phyloP scores from a whole-genome alignment of 23 tunicate genomes.

The Ascidia mentula region DNA sequence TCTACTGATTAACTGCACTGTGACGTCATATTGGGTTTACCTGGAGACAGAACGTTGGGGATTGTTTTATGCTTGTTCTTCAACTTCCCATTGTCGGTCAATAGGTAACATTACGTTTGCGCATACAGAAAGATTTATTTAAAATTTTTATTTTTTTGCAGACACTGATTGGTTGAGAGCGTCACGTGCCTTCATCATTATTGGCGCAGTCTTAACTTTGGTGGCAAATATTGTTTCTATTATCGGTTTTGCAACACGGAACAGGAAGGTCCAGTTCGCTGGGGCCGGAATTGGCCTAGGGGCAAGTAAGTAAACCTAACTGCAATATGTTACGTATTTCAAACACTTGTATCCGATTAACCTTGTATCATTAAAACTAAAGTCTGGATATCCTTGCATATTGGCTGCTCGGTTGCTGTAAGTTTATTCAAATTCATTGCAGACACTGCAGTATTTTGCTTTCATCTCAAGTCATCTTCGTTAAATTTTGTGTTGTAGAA shows the following conservation, averaged over 20 bases:
- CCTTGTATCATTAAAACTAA: too few species aligned
- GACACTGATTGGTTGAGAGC: not conserved
- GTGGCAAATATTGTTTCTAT: slow-evolving; percentile 1
- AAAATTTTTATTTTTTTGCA: not conserved
- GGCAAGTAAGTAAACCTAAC: slow-evolving; percentile 5
- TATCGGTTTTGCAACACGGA: not conserved
- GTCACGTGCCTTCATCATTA: not conserved
- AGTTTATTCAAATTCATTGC: too few species aligned
- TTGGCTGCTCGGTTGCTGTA: too few species aligned
- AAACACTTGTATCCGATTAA: too few species aligned
- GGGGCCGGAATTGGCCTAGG: not conserved
- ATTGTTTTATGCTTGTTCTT: not conserved
- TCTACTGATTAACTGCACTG: not conserved
- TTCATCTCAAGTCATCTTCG: too few species aligned
- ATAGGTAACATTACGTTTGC: not conserved
- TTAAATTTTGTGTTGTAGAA: too few species aligned
- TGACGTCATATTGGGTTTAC: slow-evolving; percentile 8
- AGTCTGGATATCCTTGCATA: too few species aligned
- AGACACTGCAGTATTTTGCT: too few species aligned
- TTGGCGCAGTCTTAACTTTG: not conserved
- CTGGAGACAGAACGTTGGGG: not conserved
- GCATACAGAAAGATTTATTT: not conserved
- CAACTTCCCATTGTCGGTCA: not conserved
- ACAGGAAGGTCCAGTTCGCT: not conserved
- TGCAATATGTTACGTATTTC: too few species aligned